Base-by-base conservation (phyloP, 1,140 invertebrate genomes). In the Dermatophagoides farinae region DNA sequence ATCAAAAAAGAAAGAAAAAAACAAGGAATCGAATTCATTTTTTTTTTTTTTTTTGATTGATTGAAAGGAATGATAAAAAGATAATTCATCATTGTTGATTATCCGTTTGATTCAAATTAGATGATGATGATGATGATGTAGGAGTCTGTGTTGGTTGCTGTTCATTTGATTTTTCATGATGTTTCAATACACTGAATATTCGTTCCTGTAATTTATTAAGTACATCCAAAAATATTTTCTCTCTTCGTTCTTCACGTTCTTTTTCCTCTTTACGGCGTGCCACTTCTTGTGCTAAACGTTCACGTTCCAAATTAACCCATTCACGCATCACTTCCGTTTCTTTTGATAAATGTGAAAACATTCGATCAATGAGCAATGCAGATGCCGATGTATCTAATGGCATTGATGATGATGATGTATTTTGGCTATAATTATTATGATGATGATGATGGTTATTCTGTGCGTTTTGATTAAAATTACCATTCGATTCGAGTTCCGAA, bases 281-380 rank as follows among this genome's bases (percentile, higher is more conserved):
- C 4, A 57, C 44, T 44, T 65, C 64, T 51, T 55, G 61, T 18
- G 49, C 22, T 22, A 64, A 38, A 25, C 62, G 44, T 50, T 65
- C 64, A 10, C 49, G 20, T 50, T 65, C 64, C 23, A 65, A 53
- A n/a, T 47, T 50, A 22, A 65, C 49, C 64, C 64, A 65, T 54
- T 65, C 62, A 18, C 51, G 44, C 64, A 65, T 65, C 5, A 63
- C 47, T 52, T 65, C 64, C 0, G 54, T 64, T 60, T 65, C 64
- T 46, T 55, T 58, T 12, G 57, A 23, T 14, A 65, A 52, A 57
- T 65, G 64, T 18, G 50, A 16, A 47, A 65, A 65, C 64, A 65
- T 64, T 39, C 64, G 61, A 51, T 65, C 64, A 46, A 65, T 63
- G 6, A 65, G 40, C 44, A 64, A 14, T 43, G 62, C 64, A 22